These are phyloP conservation scores for Antheraea pernyi DNA, from an alignment of 1,140 invertebrate species.

Conservation along the genomic window DNA sequence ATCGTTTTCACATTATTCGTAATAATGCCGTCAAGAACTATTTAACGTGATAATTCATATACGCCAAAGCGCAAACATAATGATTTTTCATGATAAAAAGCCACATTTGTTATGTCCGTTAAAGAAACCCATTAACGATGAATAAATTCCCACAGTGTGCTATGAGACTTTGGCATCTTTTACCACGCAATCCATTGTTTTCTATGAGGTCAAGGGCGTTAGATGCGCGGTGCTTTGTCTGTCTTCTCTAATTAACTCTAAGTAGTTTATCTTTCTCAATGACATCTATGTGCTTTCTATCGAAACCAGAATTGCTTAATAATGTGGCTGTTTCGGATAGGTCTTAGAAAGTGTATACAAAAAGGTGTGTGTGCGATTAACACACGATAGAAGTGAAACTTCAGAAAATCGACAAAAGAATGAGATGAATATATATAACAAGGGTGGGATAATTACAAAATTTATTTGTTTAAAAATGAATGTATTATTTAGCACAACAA, in stretches of 20 bases:
- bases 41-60: background rate
- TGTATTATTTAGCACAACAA: too few relatives aligned
- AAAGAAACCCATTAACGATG: slow-evolving; percentile 27
- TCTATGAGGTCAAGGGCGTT: slow-evolving; percentile 43
- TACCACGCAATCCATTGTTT: slow-evolving; percentile 44
- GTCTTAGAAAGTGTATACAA: too few relatives aligned
- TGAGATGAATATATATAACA: too few relatives aligned
- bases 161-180: slow-evolving; percentile 29
- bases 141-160: slow-evolving; percentile 31
- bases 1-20: too few relatives aligned
- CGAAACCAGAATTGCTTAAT: too few relatives aligned
- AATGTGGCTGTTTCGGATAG: too few relatives aligned
- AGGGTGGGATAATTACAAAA: too few relatives aligned
- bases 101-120: slow-evolving; percentile 16
- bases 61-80: background rate
- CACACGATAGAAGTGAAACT: too few relatives aligned
- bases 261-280: background rate
- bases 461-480: too few relatives aligned
- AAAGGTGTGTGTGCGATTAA: too few relatives aligned
- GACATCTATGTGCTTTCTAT: too few relatives aligned
- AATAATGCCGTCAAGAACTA: background rate
- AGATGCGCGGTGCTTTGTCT: slow-evolving; percentile 13
- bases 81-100: background rate
- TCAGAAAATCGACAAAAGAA: too few relatives aligned
- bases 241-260: background rate